Base-by-base conservation (phyloP, 2,797 vertebrate species). In the Squalus acanthias region DNA sequence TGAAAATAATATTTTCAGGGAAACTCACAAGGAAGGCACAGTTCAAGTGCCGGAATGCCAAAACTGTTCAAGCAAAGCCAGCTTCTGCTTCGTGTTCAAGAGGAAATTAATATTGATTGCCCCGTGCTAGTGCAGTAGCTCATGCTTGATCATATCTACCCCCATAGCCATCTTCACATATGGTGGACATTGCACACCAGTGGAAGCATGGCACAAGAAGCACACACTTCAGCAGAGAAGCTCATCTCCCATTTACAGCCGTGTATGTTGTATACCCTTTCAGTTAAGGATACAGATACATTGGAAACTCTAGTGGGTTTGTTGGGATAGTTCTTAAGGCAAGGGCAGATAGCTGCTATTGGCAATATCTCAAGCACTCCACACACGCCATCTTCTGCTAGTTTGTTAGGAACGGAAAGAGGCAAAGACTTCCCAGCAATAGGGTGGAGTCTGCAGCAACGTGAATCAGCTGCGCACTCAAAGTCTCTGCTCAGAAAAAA, bases 251-350 rank as follows among this genome's bases (percentile, higher is more conserved):
- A 24, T 69, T 93, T 93, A 67, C 65, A 22, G 46, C 65, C 63
- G 69, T 20, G 10, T 2, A 46, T 67, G 20, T 20, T 72, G 29
- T 33, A 33, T 33, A 57, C 50, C 15, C 69, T n/a, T 74, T 95
- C 46, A 5, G 39, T 93, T 97, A 97, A 98, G 97, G 97, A 98
- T 98, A 98, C 97, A 85, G 97, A 97, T 96, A 97, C 89, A 22
- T 96, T 97, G 50, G 97, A 96, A 93, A 98, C 96, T 70, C 94
- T 96, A 17, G 87, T 96, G 79, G 50, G 72, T 39, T 97, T 96
- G 96, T 87, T 96, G 76, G 97, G 96, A 93, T 96, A 97, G 79
- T 63, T 29, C 96, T 97, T 96, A 4, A 91, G 96, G 96, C 96
- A 97, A 65, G 97, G 97, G 67, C 97, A 97, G 76, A 98, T 91